Evolutionary conservation across 2,797 vertebrate genomes (phyloP), one percentile per base, ranked within the genome.

Genomic region (Morus bassanus): DNA sequence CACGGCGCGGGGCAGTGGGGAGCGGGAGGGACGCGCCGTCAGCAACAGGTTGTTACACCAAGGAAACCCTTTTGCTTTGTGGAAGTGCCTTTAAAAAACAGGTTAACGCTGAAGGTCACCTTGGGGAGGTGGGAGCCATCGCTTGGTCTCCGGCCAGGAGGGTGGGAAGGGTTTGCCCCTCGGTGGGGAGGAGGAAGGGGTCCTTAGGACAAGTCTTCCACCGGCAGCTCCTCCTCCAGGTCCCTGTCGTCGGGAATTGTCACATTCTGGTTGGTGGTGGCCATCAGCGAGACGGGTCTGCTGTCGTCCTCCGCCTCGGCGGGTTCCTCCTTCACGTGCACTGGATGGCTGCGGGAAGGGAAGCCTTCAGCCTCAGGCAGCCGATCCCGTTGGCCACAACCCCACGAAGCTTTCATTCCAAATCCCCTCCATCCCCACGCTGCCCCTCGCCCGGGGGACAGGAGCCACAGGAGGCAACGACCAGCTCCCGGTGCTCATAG

Each of bases 251-350:
- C 99, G 31, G 99, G 98, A 98, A 99, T 98, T 46, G 98, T 97
- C 96, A 99, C 95, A 98, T 98, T 99, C 97, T 99, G 99, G 98
- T 99, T 99, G 97, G 99, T 97, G 28, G 98, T 91, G 18, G 98
- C 98, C 97, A 99, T 97, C 78, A 99, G 98, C 4, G 99, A 99
- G 45, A 99, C 96, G 2, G 99, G 98, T 91, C 99, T 98, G 85
- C 96, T 97, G 97, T 99, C 99, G n/a, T 99, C 99, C 97, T 99
- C 99, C 3, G 97, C 89, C 97, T 99, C 99, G 0, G 99, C 98
- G 1, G 99, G 99, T 91, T 99, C 99, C 98, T 99, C 99, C 98
- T 99, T 99, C 98, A 99, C 99, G 93, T 99, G 99, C 89, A 99
- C 98, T 93, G 98, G 98, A 97, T 99, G 99, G 98, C 99, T 99